Evolutionary conservation across 2,797 vertebrate species (phyloP).

Genomic region (Iguana delicatissima): DNA sequence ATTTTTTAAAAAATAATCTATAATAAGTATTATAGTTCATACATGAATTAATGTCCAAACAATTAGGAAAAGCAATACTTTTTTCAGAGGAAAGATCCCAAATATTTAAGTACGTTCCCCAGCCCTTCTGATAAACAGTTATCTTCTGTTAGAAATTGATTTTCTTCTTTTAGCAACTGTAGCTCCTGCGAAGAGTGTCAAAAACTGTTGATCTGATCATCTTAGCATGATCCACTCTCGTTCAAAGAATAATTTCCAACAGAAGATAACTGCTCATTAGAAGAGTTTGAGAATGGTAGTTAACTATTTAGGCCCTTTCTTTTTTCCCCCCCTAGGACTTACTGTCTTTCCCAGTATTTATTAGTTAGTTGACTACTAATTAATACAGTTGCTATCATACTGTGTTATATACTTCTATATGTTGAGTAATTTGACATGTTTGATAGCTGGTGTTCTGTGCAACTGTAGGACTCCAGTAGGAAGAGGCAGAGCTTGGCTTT

Average conservation of each 20-base stretch:
- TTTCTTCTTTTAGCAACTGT: background rate
- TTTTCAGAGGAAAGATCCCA: background rate
- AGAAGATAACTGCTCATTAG: too few relatives aligned
- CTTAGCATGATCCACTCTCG: too few relatives aligned
- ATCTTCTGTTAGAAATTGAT: background rate
- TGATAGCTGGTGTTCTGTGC: conserved; percentile 45
- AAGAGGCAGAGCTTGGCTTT: conserved; percentile 94
- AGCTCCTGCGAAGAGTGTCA: background rate
- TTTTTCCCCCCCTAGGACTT: too few relatives aligned
- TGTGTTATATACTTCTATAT: background rate
- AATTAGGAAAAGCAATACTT: background rate
- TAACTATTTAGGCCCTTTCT: too few relatives aligned
- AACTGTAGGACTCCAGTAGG: conserved; percentile 91
- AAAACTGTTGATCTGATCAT: background rate
- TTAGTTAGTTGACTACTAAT: too few relatives aligned
- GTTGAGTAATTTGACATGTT: conserved; percentile 8
- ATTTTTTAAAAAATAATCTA: background rate
- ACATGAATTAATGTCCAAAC: background rate
- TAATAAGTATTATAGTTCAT: background rate
- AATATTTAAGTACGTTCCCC: background rate
- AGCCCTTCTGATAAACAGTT: background rate
- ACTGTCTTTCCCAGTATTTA: too few relatives aligned
- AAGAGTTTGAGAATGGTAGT: too few relatives aligned
- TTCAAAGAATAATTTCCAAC: too few relatives aligned
- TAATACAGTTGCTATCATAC: background rate